Percentiles rank a stretch among this genome's conserved stretches.
phyloP scores from a whole-genome alignment of 2,888 invertebrate genomes.

The Macrophya alboannulata region DNA sequence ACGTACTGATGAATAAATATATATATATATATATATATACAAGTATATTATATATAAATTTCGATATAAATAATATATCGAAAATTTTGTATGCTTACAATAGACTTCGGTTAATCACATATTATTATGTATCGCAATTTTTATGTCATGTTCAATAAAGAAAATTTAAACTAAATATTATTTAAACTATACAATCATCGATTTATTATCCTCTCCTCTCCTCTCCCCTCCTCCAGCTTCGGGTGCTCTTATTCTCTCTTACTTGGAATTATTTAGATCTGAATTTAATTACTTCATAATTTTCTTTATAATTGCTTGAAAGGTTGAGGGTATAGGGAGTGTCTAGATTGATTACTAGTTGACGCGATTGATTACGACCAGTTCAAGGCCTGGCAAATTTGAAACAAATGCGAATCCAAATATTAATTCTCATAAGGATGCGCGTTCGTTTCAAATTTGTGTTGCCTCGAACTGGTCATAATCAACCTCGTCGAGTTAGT shows the following conservation, averaged over 20 bases:
- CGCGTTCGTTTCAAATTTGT: too few species aligned
- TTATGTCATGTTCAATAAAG: slow-evolving; percentile 78
- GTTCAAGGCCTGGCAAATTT: too few species aligned
- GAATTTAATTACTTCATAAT: not conserved
- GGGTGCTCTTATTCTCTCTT: not conserved
- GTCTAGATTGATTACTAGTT: not conserved
- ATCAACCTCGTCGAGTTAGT: too few species aligned
- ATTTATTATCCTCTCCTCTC: not conserved
- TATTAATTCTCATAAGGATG: too few species aligned
- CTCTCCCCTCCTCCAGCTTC: not conserved
- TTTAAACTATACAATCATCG: not conserved
- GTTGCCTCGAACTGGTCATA: too few species aligned
- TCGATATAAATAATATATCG: slow-evolving; percentile 69
- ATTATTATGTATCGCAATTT: slow-evolving; percentile 76
- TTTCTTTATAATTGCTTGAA: not conserved
- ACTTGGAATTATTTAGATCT: not conserved
- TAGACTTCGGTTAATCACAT: slow-evolving; percentile 70
- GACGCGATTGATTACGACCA: too few species aligned
- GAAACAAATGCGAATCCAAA: too few species aligned
- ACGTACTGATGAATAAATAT: slow-evolving; percentile 65
- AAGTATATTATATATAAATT: too few species aligned
- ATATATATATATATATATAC: slow-evolving; percentile 41
- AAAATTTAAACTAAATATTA: slow-evolving; percentile 65
- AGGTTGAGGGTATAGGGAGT: not conserved
- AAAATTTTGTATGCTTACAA: slow-evolving; percentile 72